Base-by-base conservation (phyloP, 1,140 invertebrate species). In the Lepidurus arcticus region DNA sequence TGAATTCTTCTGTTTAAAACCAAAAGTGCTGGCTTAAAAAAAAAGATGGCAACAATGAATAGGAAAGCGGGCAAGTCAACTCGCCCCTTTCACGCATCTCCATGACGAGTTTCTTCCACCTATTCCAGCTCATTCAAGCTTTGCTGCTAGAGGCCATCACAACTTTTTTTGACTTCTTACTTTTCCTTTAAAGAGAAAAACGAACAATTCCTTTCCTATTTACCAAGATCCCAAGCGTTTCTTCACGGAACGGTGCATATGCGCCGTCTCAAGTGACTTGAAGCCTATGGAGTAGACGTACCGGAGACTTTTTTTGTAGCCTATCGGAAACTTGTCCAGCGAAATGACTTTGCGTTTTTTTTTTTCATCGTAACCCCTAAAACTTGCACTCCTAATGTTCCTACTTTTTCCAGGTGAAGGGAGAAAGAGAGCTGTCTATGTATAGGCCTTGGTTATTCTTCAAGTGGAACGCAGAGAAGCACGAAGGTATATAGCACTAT, bases 401-500 rank as follows among this genome's bases (percentile, higher is more conserved):
- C 21, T 7, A 13, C 16, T 7, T 16, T 65, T 65, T 65, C 13
- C 45, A 47, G 45, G 45, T 16, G 34, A 47, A 11, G 45, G 45
- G 45, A 13, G 16, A 65, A 24, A 24, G 16, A 65, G 53, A 13
- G 16, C 21, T 65, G 8, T 65, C 21, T 34, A 34, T 65, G 8
- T 65, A 65, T 34, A 34, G 34, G 34, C 4, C 53, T 21, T 21
- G 53, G 53, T 13, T 21, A 1, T 65, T 65, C 8, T 21, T 65
- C 53, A 65, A 65, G 53, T 65, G 53, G 53, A 65, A 65, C 53
- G 53, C 53, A 65, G 8, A 9, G 53, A 9, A 65, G 53, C 53
- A 65, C 53, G 53, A 65, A 65, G 21, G 53, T 65, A 65, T 65
- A 65, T 65, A n/a, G 53, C 53, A n/a, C 53, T 21, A 16, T 65